Base-by-base conservation (phyloP, 2,888 invertebrate genomes). In the Galeopsomyia nigrocyanea region DNA sequence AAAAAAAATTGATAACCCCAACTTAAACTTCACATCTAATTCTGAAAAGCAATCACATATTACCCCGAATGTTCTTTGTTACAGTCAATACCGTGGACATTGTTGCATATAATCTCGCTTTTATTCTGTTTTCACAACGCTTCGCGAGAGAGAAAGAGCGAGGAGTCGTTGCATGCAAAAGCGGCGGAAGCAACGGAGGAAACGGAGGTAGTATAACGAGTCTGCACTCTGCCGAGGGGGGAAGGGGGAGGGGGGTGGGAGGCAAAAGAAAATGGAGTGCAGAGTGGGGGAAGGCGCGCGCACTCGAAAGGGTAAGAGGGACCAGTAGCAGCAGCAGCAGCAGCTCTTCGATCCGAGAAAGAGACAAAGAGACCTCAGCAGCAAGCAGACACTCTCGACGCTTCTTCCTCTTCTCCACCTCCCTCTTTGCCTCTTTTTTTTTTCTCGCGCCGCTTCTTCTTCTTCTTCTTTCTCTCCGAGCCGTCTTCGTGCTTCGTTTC, bases 341-440 rank as follows among this genome's bases (percentile, higher is more conserved):
- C 51, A 19, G 39, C 53, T 57, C 80, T 85, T 85, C 85, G 84
- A 85, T 84, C 85, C 84, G 82, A 83, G 83, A 84, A 83, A 82
- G 83, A 83, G 84, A 77, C 78, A 77, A 79, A 79, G 75, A 78
- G 75, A 76, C 76, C 81, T 81, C 81, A 82, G 81, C 77, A 75
- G 77, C 69, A 61, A 68, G 60, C 77, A 56, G 56, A 68, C 73
- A 68, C 68, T 73, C 39, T 9, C 7, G 31, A 3, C 6, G 47
- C 66, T 19, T 5, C 26, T 71, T 47, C 55, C 49, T 64, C 50
- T 56, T 46, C 21, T 2, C 19, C 22, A 31, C 47, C 39, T 57
- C 56, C 39, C 10, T 39, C 7, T 9, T 39, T 7, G 5, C 39
- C n/a, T n/a, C n/a, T n/a, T n/a, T 39, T 7, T 39, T 39, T 39